Conservation (phyloP, 2,797 vertebrate species). For the Jordanella pulchra region DNA sequence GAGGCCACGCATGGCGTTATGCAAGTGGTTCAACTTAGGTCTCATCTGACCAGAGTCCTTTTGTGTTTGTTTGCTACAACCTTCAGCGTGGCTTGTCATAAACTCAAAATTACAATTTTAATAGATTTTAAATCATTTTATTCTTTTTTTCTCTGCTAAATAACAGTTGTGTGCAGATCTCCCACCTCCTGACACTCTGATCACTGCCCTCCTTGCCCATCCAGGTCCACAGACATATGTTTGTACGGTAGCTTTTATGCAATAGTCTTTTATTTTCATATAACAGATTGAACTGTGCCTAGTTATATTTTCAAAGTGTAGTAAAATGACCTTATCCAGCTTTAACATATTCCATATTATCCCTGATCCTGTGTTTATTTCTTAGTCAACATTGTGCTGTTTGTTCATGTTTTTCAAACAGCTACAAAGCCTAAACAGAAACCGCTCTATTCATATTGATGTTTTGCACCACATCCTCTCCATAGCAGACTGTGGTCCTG, state of each 20-base stretch:
- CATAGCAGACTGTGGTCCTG: neutral
- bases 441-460: neutral
- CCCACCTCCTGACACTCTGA: too few relatives aligned
- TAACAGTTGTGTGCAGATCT: too few relatives aligned
- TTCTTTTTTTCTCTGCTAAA: neutral
- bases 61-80: neutral
- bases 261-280: too few relatives aligned
- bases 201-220: too few relatives aligned
- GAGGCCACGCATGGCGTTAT: neutral
- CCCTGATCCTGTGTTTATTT: too few relatives aligned
- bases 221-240: too few relatives aligned
- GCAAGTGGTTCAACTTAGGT: neutral
- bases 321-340: too few relatives aligned
- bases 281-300: neutral
- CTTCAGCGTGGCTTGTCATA: neutral
- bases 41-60: neutral
- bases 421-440: too few relatives aligned
- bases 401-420: too few relatives aligned
- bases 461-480: neutral
- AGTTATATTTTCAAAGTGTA: neutral
- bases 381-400: too few relatives aligned
- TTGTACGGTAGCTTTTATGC: too few relatives aligned
- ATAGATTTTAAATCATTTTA: neutral
- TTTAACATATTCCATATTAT: too few relatives aligned
- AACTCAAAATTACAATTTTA: neutral